phyloP scores from a whole-genome alignment of 2,797 vertebrate genomes.

The Capromys pilorides region DNA sequence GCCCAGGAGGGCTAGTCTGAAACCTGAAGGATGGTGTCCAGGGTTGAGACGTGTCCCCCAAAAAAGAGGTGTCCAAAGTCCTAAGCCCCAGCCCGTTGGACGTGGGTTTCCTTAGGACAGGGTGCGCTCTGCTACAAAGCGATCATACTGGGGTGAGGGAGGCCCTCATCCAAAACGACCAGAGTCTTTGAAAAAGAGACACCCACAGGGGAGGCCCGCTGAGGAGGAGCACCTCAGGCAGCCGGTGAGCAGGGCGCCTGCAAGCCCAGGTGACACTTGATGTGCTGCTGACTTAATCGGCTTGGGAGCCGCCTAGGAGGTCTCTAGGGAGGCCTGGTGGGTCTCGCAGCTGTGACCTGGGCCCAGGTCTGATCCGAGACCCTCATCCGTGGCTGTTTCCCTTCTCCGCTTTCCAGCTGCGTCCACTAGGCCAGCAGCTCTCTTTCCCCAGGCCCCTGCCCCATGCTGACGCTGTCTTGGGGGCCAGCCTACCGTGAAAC shows the following conservation, averaged over 20 bases:
- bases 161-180: neutral
- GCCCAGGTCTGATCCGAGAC: neutral
- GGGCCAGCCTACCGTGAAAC: neutral
- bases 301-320: neutral
- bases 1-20: neutral
- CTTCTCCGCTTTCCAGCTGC: neutral
- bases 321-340: neutral
- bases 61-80: neutral
- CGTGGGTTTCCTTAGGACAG: neutral
- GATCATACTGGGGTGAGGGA: neutral
- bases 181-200: neutral
- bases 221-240: neutral
- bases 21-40: neutral
- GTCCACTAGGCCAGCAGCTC: too few species aligned
- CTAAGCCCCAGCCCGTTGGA: neutral
- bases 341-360: neutral
- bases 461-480: neutral
- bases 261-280: neutral
- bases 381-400: neutral
- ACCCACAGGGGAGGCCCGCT: rapidly evolving
- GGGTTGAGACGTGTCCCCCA: neutral
- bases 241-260: neutral
- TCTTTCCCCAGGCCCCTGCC: neutral
- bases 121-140: neutral
- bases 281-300: neutral